Evolutionary conservation across 2,888 invertebrate species (phyloP), one percentile per base, ranked within the genome.

Genomic region (Nemoura dubitans): DNA sequence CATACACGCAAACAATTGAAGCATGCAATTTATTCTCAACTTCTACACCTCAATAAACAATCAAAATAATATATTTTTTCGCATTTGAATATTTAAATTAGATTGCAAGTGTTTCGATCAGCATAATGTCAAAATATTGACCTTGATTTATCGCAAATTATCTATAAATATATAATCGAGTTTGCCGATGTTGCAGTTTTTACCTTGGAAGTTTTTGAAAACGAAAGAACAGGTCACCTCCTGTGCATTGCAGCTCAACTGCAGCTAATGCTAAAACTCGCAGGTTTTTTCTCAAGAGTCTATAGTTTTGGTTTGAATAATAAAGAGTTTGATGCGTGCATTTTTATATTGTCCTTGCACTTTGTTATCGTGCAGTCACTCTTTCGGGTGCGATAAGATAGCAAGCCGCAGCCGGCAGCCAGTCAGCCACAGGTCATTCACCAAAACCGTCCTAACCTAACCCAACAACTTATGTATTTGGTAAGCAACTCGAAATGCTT

Each of bases 401-500:
- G 26, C n/a, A 21, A 59, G 59, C 59, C 1, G 59, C n/a, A n/a
- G 21, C 36, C 25, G 36, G 36, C 36, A 36, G n/a, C n/a, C 36
- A 36, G 36, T 3, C 36, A 6, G 36, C 36, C 36, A 6, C 10
- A 83, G 83, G 83, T 83, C 83, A 83, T 83, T 83, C 83, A 83
- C 83, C 83, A 83, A 83, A 83, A 30, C n/a, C 36, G n/a, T n/a
- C 83, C 83, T 42, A 42, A 83, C 83, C 83, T 83, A 36, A 26
- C 83, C 25, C 43, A 83, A 81, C 10, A 25, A 14, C 27, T 26
- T 14, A 14, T n/a, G 14, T 26, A 10, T 80, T 80, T 26, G 80
- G 26, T 76, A 76, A n/a, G 6, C 76, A 76, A n/a, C 76, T 25
- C n/a, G 6, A 76, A 76, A 26, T 5, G 76, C 76, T 26, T 25